Evolutionary conservation across 1,140 invertebrate species (phyloP).

Genomic region (Drosophila mojavensis): DNA sequence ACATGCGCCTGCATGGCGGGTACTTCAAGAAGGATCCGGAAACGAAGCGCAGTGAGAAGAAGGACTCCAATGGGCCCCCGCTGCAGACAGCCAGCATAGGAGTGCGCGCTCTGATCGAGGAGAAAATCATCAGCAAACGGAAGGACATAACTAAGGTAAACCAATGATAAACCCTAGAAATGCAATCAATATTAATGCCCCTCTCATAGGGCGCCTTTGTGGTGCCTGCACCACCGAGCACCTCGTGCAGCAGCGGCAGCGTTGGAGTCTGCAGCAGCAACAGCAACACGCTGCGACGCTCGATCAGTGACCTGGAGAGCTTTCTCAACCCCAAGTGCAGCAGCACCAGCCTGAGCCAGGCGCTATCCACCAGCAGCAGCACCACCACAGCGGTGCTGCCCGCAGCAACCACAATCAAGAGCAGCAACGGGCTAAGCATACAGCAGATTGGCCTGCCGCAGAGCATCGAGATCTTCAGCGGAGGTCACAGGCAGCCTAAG

Average conservation of each 20-base stretch:
- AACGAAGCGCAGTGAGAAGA: conserved; percentile 93
- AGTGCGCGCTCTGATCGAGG: conserved; percentile 94
- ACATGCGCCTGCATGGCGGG: conserved; percentile 98
- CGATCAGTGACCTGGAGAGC: conserved; percentile 78
- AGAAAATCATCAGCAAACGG: conserved; percentile 94
- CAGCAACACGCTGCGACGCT: conserved; percentile 57
- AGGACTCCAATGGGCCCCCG: conserved; percentile 91
- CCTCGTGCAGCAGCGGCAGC: conserved; percentile 15
- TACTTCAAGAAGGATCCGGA: conserved; percentile 98
- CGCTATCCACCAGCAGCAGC: conserved; percentile 36
- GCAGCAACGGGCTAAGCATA: conserved; percentile 60
- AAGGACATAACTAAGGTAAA: conserved; percentile 82
- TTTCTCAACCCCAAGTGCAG: conserved; percentile 77
- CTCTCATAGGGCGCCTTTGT: conserved; percentile 75
- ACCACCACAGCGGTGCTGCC: conserved; percentile 68
- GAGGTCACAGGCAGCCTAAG: conserved; percentile 62
- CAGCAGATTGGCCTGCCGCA: conserved; percentile 79
- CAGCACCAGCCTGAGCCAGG: conserved; percentile 43
- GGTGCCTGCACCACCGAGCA: conserved; percentile 80
- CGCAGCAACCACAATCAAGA: conserved; percentile 75
- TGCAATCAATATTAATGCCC: neutral
- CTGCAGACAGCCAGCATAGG: conserved; percentile 94
- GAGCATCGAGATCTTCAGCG: conserved; percentile 80
- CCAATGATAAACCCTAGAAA: neutral
- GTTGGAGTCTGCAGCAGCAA: neutral